Conservation (phyloP, 2,797 vertebrate species). For the Dallia pectoralis region DNA sequence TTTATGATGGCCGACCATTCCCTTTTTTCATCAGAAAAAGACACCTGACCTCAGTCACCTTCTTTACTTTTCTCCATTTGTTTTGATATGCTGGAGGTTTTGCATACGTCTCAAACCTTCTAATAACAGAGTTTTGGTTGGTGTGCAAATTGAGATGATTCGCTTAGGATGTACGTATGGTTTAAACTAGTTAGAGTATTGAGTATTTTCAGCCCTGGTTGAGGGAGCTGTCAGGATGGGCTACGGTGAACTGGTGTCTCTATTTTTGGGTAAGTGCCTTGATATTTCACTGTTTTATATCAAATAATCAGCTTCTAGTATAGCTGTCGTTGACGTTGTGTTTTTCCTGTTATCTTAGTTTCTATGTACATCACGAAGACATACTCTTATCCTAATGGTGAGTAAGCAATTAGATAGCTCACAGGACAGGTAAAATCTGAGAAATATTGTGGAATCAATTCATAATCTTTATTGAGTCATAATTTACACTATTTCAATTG, state of each 20-base stretch:
- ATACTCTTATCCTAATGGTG: not conserved
- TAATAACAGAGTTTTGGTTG: conserved; percentile 45
- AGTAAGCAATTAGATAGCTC: not conserved
- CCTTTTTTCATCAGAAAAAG: not conserved
- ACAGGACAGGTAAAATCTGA: not conserved
- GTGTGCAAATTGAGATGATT: conserved; percentile 38
- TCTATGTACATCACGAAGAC: not conserved
- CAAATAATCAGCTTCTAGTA: not conserved
- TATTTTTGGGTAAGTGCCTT: conserved; percentile 51
- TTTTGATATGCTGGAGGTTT: conserved; percentile 18
- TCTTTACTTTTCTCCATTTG: not conserved
- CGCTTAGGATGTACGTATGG: conserved; percentile 7
- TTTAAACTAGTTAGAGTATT: not conserved
- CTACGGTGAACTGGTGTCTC: conserved; percentile 18
- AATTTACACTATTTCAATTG: too few relatives aligned
- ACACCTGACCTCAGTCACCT: not conserved
- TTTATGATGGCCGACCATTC: not conserved
- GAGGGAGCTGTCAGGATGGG: conserved; percentile 42
- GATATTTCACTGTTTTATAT: not conserved
- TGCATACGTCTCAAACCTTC: conserved; percentile 46
- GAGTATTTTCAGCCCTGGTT: conserved; percentile 8
- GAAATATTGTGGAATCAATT: too few relatives aligned
- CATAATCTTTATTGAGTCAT: too few relatives aligned
- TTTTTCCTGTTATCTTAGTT: not conserved
- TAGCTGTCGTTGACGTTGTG: not conserved